Evolutionary conservation across 2,113 vertebrate genomes (phyloP).

Genomic region (Campylorhamphus procurvoides): DNA sequence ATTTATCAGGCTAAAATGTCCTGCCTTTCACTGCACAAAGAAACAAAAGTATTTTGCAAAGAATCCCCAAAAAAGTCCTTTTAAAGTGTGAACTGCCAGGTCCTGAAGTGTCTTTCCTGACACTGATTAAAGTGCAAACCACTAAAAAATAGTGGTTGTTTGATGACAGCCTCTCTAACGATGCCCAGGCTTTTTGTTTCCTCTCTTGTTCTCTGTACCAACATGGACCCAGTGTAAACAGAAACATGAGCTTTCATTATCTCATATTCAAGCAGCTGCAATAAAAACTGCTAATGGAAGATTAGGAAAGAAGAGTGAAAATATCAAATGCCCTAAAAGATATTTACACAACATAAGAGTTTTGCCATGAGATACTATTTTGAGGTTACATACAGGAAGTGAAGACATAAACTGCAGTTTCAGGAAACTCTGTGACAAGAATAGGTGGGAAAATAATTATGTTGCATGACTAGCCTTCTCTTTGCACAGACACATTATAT

Average conservation of each 20-base stretch:
- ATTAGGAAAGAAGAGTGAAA: constrained; percentile 52
- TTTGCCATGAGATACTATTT: constrained; percentile 65
- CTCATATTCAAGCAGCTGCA: constrained; percentile 54
- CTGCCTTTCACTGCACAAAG: not conserved
- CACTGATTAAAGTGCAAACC: constrained; percentile 5
- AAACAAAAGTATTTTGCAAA: not conserved
- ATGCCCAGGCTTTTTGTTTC: constrained; percentile 43
- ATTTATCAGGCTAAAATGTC: not conserved
- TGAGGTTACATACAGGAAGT: constrained; percentile 49
- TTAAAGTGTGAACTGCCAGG: not conserved
- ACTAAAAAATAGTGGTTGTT: not conserved
- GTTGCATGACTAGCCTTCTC: constrained; percentile 41
- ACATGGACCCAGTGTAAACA: constrained; percentile 59
- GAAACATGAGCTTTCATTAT: constrained; percentile 71
- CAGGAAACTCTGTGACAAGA: constrained; percentile 56
- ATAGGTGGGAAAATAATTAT: constrained; percentile 65
- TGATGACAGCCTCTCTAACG: not conserved
- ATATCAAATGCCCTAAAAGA: constrained; percentile 69
- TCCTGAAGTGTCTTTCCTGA: constrained; percentile 6
- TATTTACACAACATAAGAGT: constrained; percentile 69
- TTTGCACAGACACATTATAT: constrained; percentile 37
- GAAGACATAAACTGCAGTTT: constrained; percentile 69
- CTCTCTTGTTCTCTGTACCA: constrained; percentile 47
- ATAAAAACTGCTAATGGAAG: constrained; percentile 73
- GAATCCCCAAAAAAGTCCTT: not conserved